Evolutionary conservation across 1,140 invertebrate species (phyloP).

Genomic region (Drosophila kohkoa): DNA sequence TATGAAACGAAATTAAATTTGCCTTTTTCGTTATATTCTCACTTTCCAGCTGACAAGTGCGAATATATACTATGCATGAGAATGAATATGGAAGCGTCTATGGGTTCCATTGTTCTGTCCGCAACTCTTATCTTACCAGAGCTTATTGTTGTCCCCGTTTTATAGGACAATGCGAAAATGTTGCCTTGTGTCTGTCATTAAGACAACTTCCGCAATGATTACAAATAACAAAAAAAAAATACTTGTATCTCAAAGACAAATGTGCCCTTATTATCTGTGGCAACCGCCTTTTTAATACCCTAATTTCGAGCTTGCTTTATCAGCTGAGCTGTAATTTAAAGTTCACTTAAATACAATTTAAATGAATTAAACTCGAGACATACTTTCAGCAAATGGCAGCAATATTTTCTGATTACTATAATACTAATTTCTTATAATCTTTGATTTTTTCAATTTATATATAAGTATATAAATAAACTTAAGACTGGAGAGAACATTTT

Average conservation of each 20-base stretch:
- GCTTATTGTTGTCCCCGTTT: conserved; percentile 52
- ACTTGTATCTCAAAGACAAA: conserved; percentile 15
- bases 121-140: conserved; percentile 50
- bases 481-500: too few relatives aligned
- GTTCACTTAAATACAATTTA: too few relatives aligned
- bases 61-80: conserved; percentile 7
- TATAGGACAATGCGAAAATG: conserved; percentile 29
- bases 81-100: conserved; percentile 4
- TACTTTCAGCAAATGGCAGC: too few relatives aligned
- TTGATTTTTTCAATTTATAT: too few relatives aligned
- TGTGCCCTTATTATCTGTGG: conserved; percentile 5
- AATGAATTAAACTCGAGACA: too few relatives aligned
- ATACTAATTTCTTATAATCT: too few relatives aligned
- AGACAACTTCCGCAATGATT: conserved; percentile 65
- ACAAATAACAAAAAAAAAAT: conserved; percentile 24
- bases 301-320: not conserved
- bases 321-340: too few relatives aligned
- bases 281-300: conserved; percentile 11
- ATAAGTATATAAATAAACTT: too few relatives aligned
- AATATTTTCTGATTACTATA: too few relatives aligned
- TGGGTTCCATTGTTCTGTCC: conserved; percentile 52
- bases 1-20: conserved; percentile 76
- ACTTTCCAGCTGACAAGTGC: conserved; percentile 22
- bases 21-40: conserved; percentile 27
- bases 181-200: conserved; percentile 61